Evolutionary conservation across 2,113 vertebrate species (phyloP), one percentile per base, ranked within the genome.

Genomic region (human): DNA sequence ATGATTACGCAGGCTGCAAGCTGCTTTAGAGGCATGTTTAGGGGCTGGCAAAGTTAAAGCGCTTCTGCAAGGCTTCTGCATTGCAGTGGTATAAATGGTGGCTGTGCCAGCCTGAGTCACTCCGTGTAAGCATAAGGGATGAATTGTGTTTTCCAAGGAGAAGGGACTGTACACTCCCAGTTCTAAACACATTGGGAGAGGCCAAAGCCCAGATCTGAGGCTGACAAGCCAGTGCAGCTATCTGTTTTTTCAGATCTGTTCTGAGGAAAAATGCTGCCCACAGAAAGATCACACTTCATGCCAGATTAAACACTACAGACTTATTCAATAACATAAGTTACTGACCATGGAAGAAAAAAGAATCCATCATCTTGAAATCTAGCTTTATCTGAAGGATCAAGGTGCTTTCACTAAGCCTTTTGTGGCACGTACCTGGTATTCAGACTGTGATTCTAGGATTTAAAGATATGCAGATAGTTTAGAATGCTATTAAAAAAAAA

Each of bases 231-330:
- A 72, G 4, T 66, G 59, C 70, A 20, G 68, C 4, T 2, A 73
- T 94, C 91, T 90, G 45, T 93, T 96, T 96, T 48, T 83, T 70
- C 95, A 0, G 0, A 52, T 94, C 14, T 94, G 32, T 84, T 97
- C 76, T 94, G 85, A 81, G 25, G 30, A 61, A 66, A 76, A 95
- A 96, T 64, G 50, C 55, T 79, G 32, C 66, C 30, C 1, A 97
- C 84, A 84, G 35, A 87, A 95, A 6, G 32, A 45, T 23, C 35
- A 78, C 3, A 40, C 96, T 96, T 81, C 12, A 5, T 27, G 92
- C 95, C 70, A 89, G 90, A 75, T 16, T 59, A 97, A 96, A 82
- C 88, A 94, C 32, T 12, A 50, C 2, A 4, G 75, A 40, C 84
- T 23, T 45, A 6, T 48, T 95, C 43, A 43, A 13, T 23, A 90